Conservation (phyloP, 2,113 vertebrate species). For the Laterallus jamaicensis region DNA sequence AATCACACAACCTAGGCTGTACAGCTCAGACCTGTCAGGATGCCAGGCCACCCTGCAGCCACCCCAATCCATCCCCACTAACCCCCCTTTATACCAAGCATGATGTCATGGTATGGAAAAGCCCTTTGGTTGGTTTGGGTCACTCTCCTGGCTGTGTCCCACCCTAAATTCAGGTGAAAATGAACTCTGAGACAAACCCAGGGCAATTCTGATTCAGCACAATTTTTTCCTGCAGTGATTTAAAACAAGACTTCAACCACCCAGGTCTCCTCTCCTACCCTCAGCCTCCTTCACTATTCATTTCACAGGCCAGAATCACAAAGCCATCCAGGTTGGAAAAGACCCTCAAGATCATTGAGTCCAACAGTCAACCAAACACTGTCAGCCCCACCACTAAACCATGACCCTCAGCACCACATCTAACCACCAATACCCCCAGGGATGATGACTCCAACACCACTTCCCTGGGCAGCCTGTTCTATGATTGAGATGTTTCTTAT, state of each 20-base stretch:
- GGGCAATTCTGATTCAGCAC: not conserved
- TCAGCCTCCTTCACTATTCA: not conserved
- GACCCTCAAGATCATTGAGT: not conserved
- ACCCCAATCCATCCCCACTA: no score
- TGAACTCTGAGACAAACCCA: no score
- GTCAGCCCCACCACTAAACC: no score
- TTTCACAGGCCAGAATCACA: not conserved
- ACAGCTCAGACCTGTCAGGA: no score
- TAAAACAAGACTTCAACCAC: not conserved
- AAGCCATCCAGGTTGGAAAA: not conserved
- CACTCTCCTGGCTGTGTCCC: no score
- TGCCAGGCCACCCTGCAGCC: no score
- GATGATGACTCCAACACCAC: not conserved
- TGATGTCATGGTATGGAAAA: no score
- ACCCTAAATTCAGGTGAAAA: no score
- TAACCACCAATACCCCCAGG: not conserved
- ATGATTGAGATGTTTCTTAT: not conserved
- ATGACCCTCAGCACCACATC: not conserved
- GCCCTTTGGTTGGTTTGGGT: no score
- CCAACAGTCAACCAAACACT: not conserved
- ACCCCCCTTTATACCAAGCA: no score
- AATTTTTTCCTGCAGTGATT: not conserved
- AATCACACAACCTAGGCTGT: no score
- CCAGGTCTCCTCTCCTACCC: not conserved
- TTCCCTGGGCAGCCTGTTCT: not conserved